These are phyloP conservation scores for Drosophila miranda DNA, from an alignment of 1,140 invertebrate genomes.

Conservation along the genomic window DNA sequence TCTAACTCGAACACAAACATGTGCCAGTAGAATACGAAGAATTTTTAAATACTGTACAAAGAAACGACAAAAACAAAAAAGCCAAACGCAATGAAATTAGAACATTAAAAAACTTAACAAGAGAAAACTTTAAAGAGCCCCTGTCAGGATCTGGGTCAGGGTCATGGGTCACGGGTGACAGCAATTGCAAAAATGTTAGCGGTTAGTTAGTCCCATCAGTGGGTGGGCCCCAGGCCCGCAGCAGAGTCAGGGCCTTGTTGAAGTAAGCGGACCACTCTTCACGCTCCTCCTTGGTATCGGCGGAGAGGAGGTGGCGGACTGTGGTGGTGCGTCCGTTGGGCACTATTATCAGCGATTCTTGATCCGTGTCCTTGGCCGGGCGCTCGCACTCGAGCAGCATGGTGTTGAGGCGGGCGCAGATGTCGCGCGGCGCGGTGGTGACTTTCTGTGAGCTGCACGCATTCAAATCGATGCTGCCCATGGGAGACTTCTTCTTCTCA, in stretches of 20 bases:
- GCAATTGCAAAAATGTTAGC: conserved; percentile 33
- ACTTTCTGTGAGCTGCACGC: conserved; percentile 89
- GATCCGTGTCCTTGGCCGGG: conserved; percentile 84
- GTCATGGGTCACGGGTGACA: conserved; percentile 4
- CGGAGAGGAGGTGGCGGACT: conserved; percentile 89
- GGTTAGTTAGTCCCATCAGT: conserved; percentile 22
- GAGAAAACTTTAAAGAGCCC: conserved; percentile 41
- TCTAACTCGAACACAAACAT: conserved; percentile 20
- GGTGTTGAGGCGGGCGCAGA: conserved; percentile 94
- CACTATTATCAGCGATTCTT: conserved; percentile 87
- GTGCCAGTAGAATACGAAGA: conserved; percentile 9
- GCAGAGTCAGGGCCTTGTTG: conserved; percentile 88
- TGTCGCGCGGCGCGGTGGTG: conserved; percentile 90
- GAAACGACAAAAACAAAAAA: conserved; percentile 42
- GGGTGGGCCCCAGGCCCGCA: conserved; percentile 77
- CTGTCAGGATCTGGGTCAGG: conserved; percentile 6
- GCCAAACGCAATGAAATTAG: conserved; percentile 26
- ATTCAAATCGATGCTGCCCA: conserved; percentile 91
- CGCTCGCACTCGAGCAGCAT: conserved; percentile 90
- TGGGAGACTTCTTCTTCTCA: conserved; percentile 92
- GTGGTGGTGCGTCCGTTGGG: conserved; percentile 84
- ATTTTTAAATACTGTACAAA: conserved; percentile 5
- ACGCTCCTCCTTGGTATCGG: conserved; percentile 93
- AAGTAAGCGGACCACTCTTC: conserved; percentile 92
- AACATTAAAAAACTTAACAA: conserved; percentile 46